These are phyloP conservation scores for Monoplex corrugatus DNA, from an alignment of 2,888 invertebrate genomes.

Conservation along the genomic window DNA sequence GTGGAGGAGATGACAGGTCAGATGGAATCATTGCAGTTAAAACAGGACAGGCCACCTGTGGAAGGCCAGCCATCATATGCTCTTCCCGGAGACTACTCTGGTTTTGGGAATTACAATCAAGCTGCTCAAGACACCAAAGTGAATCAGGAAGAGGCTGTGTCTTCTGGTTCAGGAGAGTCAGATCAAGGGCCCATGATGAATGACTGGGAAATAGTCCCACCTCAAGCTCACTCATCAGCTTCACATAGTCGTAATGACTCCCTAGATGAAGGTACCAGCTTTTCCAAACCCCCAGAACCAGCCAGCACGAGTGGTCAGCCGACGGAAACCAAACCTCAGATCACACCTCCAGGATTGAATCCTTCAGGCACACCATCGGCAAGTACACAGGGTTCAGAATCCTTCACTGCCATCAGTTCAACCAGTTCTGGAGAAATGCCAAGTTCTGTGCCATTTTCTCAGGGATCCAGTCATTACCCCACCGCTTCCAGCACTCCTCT, in stretches of 20 bases:
- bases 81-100: slow-evolving; percentile 41
- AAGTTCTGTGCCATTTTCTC: slow-evolving; percentile 22
- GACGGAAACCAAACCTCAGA: not conserved
- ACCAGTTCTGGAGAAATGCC: slow-evolving; percentile 32
- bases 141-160: not conserved
- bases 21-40: slow-evolving; percentile 11
- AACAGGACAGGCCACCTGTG: not conserved
- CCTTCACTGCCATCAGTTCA: slow-evolving; percentile 46
- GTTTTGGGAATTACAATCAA: slow-evolving; percentile 25
- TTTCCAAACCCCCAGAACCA: slow-evolving; percentile 48
- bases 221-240: slow-evolving; percentile 41
- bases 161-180: slow-evolving; percentile 40
- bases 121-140: not conserved
- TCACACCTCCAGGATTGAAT: not conserved
- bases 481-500: slow-evolving; percentile 45
- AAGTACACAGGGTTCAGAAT: slow-evolving; percentile 42
- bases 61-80: not conserved
- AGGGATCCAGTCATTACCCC: slow-evolving; percentile 24
- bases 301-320: not conserved
- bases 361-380: not conserved
- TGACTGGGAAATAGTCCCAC: slow-evolving; percentile 72
- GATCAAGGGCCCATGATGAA: slow-evolving; percentile 60
- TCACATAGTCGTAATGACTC: slow-evolving; percentile 57
- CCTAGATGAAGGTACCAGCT: slow-evolving; percentile 50
- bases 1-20: slow-evolving; percentile 18